Evolutionary conservation across 2,797 vertebrate genomes (phyloP).

Genomic region (Enteromius anoplus): DNA sequence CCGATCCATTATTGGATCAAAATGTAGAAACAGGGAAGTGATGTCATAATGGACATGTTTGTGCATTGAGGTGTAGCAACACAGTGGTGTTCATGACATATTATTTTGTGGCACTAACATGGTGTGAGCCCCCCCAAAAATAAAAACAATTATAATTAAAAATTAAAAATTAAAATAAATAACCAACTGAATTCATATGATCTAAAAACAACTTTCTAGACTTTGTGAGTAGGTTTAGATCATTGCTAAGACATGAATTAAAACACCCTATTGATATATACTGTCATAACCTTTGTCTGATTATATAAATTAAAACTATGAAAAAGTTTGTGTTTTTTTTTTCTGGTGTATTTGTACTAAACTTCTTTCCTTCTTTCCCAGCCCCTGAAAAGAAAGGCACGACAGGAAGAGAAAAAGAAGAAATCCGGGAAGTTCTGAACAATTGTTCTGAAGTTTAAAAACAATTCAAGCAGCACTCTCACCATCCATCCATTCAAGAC

Average conservation of each 20-base stretch:
- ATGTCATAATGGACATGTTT: too few species aligned
- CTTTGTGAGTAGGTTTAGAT: background rate
- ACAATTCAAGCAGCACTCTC: slow-evolving; percentile 71
- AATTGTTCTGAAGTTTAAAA: slow-evolving; percentile 78
- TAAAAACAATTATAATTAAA: background rate
- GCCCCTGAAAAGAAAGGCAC: slow-evolving; percentile 76
- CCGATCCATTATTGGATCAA: too few species aligned
- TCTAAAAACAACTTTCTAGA: background rate
- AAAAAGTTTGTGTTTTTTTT: background rate
- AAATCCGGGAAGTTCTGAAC: slow-evolving; percentile 81
- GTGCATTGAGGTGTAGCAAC: slow-evolving; percentile 7
- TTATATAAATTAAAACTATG: background rate
- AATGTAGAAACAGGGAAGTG: too few species aligned
- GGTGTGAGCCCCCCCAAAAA: background rate
- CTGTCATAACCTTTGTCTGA: background rate
- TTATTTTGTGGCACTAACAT: slow-evolving; percentile 21
- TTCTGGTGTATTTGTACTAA: slow-evolving; percentile 18
- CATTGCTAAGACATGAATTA: background rate
- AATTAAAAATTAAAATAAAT: background rate
- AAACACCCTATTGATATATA: background rate
- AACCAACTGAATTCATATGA: background rate
- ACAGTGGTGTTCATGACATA: slow-evolving; percentile 21
- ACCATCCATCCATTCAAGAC: slow-evolving; percentile 67
- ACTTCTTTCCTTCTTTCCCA: slow-evolving; percentile 57
- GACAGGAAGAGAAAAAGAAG: slow-evolving; percentile 72